Evolutionary conservation across 2,888 invertebrate genomes (phyloP).

Genomic region (Pollenia labialis): DNA sequence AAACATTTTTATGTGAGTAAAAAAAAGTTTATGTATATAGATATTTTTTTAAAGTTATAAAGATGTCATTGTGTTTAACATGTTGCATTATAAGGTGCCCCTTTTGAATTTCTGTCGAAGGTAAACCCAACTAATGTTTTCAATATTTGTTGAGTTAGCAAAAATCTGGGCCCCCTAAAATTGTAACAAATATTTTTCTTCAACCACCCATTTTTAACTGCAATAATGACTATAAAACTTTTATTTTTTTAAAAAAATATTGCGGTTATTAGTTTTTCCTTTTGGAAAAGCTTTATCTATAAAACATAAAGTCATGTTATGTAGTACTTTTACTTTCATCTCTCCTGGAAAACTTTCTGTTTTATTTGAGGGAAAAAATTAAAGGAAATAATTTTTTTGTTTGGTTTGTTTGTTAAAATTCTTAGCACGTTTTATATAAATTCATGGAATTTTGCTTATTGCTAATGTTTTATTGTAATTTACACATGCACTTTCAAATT

Average conservation of each 20-base stretch:
- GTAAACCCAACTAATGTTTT: no score
- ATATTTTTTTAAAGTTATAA: no score
- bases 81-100: no score
- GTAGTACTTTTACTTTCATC: constrained; percentile 37
- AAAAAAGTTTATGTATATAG: no score
- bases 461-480: constrained; percentile 26
- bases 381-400: not conserved
- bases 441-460: constrained; percentile 8
- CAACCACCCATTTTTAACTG: not conserved
- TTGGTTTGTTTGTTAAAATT: constrained; percentile 20
- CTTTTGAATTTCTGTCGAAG: no score
- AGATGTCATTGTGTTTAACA: no score
- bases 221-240: constrained; percentile 14
- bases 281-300: not conserved
- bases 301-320: not conserved
- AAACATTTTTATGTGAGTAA: no score
- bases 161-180: not conserved
- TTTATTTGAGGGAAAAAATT: constrained; percentile 3
- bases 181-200: not conserved
- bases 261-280: constrained; percentile 31
- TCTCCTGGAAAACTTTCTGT: constrained; percentile 27
- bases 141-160: no score
- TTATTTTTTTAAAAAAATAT: constrained; percentile 17
- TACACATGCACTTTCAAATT: constrained; percentile 33
- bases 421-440: constrained; percentile 38